Percentiles rank a stretch among this genome's conserved stretches.
Evolutionary conservation across 2,888 invertebrate species (phyloP).

Genomic region (Pherbina coryleti): DNA sequence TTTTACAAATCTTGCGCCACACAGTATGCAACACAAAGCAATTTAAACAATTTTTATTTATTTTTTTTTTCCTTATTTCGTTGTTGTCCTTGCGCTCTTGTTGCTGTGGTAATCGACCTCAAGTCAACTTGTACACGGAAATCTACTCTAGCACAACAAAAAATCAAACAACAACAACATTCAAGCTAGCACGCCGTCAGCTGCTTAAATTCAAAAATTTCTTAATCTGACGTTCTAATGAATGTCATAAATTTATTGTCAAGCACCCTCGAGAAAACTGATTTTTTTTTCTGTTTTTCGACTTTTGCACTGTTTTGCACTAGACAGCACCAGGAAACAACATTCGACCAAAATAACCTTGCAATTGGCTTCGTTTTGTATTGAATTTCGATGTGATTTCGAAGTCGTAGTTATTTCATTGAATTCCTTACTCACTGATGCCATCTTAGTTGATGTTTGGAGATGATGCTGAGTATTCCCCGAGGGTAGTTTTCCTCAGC

Average conservation of each 20-base stretch:
- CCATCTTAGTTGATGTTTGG: too few species aligned
- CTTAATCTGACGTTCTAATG: constrained; percentile 68
- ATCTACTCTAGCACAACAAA: constrained; percentile 49
- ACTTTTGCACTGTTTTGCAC: constrained; percentile 17
- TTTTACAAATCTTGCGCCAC: constrained; percentile 7
- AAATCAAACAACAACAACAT: constrained; percentile 24
- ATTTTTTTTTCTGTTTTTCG: constrained; percentile 18
- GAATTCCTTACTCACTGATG: constrained; percentile 44
- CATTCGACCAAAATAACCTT: constrained; percentile 23
- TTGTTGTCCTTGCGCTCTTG: constrained; percentile 4
- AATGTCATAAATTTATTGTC: constrained; percentile 68
- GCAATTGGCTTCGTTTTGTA: constrained; percentile 66
- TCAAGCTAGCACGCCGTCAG: constrained; percentile 56
- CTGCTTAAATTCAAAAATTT: constrained; percentile 61
- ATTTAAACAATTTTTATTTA: constrained; percentile 14
- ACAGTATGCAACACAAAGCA: constrained; percentile 12
- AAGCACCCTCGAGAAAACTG: constrained; percentile 53
- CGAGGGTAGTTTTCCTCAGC: constrained; percentile 40
- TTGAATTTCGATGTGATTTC: constrained; percentile 19
- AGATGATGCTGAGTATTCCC: constrained; percentile 38
- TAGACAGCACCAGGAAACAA: constrained; percentile 23
- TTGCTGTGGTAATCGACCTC: constrained; percentile 42
- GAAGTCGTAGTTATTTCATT: constrained; percentile 40
- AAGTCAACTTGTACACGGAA: constrained; percentile 55
- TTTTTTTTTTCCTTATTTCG: neutral